Conservation (phyloP, 1,140 invertebrate genomes). For the Aphelenchoides besseyi region DNA sequence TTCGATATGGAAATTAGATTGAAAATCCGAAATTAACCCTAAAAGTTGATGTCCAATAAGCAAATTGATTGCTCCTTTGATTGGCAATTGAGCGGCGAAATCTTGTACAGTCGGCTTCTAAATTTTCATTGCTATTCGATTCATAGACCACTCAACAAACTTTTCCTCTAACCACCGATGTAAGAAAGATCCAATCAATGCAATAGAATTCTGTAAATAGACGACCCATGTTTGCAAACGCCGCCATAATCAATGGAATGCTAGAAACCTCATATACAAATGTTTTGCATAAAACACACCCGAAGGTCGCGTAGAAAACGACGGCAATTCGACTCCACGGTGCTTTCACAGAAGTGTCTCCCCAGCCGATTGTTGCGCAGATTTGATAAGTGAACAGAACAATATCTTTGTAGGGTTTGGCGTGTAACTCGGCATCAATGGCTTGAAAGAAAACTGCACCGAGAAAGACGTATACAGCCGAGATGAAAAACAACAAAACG, state of each 20-base stretch:
- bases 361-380: conserved; percentile 12
- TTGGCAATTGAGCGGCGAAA: conserved; percentile 1
- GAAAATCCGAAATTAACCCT: no score
- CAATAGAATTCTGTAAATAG: conserved; percentile 15
- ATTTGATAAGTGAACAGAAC: conserved; percentile 10
- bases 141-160: no score
- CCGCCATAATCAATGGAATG: conserved; percentile 2
- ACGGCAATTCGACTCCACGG: not conserved
- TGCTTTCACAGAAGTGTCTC: not conserved
- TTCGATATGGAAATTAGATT: no score
- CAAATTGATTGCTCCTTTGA: conserved; percentile 1
- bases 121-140: no score
- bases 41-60: not conserved
- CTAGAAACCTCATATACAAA: not conserved
- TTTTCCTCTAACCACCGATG: not conserved
- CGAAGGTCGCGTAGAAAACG: not conserved
- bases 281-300: not conserved
- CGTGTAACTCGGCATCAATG: not conserved
- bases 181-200: conserved; percentile 13
- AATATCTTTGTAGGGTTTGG: conserved; percentile 1
- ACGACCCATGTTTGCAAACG: not conserved
- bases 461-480: not conserved
- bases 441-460: conserved; percentile 3
- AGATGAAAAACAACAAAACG: not conserved
- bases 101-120: not conserved